phyloP scores from a whole-genome alignment of 2,113 vertebrate genomes.

The Myanophis thanlyinensis region DNA sequence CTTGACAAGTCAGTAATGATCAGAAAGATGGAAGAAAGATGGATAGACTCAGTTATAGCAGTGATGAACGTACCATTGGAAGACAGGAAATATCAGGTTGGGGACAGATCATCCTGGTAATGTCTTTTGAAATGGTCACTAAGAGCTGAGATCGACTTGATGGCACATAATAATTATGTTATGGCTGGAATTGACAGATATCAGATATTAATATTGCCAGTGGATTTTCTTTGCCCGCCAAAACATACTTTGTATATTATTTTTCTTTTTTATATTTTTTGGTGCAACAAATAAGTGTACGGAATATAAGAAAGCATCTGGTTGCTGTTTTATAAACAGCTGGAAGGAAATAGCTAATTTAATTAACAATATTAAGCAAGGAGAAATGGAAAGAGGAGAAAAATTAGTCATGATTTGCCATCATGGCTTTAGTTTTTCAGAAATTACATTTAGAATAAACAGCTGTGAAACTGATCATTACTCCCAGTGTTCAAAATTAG shows the following conservation, averaged over 20 bases:
- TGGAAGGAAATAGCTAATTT: constrained; percentile 35
- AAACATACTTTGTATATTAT: constrained; percentile 24
- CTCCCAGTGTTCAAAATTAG: constrained; percentile 43
- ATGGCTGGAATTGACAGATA: constrained; percentile 30
- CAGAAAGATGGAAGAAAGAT: not conserved
- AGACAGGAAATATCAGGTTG: not conserved
- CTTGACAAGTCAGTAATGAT: not conserved
- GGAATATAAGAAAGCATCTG: constrained; percentile 22
- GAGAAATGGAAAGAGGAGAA: not conserved
- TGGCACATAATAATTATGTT: not conserved
- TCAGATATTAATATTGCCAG: constrained; percentile 4
- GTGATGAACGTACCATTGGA: not conserved
- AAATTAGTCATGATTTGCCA: constrained; percentile 49
- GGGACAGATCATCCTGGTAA: not conserved
- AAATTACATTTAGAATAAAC: constrained; percentile 49
- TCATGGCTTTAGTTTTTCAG: constrained; percentile 28
- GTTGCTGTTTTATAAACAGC: constrained; percentile 32
- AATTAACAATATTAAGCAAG: constrained; percentile 45
- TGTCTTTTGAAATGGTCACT: not conserved
- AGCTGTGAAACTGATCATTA: constrained; percentile 39
- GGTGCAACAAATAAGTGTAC: constrained; percentile 36
- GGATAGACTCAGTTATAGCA: not conserved
- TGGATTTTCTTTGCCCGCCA: not conserved
- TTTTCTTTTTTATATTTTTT: constrained; percentile 17
- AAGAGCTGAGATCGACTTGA: not conserved